Evolutionary conservation across 2,888 invertebrate species (phyloP).

Genomic region (Catocala nupta): DNA sequence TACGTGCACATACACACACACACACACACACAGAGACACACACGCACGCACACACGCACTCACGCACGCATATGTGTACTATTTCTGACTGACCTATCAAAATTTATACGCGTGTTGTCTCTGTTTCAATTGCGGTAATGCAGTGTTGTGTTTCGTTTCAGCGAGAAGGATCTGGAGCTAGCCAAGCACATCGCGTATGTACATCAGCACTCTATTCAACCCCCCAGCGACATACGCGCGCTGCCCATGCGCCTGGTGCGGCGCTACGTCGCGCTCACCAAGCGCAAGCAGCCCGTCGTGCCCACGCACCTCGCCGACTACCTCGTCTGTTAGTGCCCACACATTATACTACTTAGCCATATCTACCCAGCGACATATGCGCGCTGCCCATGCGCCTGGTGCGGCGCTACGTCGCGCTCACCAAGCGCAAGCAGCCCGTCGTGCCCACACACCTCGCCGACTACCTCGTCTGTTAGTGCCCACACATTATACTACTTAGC

Average conservation of each 20-base stretch:
- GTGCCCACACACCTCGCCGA: conserved; percentile 88
- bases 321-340: conserved; percentile 76
- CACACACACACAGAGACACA: no score
- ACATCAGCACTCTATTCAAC: conserved; percentile 96
- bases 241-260: conserved; percentile 97
- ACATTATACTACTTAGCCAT: no score
- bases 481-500: no score
- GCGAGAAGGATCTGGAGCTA: conserved; percentile 91
- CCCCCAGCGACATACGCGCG: conserved; percentile 91
- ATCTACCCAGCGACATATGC: conserved; percentile 90
- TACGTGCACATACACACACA: no score
- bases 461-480: conserved; percentile 72
- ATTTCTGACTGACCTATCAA: no score
- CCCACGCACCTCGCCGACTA: conserved; percentile 82
- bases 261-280: conserved; percentile 96
- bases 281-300: conserved; percentile 95
- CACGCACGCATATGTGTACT: no score
- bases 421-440: conserved; percentile 95
- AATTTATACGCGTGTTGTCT: no score
- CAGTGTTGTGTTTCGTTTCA: conserved; percentile 36
- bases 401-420: conserved; percentile 96
- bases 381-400: conserved; percentile 97
- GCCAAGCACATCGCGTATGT: conserved; percentile 99
- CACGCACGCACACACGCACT: no score
- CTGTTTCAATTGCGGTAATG: no score